Evolutionary conservation across 2,888 invertebrate genomes (phyloP).

Genomic region (Diaphora mendica): DNA sequence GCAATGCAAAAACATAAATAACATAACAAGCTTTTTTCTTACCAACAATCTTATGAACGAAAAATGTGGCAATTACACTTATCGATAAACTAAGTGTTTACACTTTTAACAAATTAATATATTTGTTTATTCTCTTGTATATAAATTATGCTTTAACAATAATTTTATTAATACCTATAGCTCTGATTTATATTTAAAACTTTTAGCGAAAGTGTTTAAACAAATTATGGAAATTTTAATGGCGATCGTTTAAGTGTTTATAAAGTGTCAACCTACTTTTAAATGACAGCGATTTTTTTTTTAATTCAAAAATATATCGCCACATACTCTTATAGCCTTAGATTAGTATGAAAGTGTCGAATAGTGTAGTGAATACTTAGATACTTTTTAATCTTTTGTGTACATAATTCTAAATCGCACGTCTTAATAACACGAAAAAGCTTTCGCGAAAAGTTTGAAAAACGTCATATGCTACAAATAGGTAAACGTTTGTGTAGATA

Average conservation of each 20-base stretch:
- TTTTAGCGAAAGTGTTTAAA: constrained; percentile 55
- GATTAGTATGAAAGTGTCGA: too few species aligned
- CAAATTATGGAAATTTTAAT: constrained; percentile 55
- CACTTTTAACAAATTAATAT: too few species aligned
- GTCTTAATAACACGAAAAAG: neutral
- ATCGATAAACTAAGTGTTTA: too few species aligned
- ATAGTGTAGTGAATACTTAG: too few species aligned
- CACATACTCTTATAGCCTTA: too few species aligned
- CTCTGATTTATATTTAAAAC: constrained; percentile 41
- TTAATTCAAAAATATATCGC: neutral
- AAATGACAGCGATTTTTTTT: constrained; percentile 1
- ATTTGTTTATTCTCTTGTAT: neutral
- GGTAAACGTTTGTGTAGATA: neutral
- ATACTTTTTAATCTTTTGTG: neutral
- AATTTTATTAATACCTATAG: neutral
- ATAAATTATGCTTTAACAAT: neutral
- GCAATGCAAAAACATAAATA: too few species aligned
- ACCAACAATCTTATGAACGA: too few species aligned
- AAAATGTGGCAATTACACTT: too few species aligned
- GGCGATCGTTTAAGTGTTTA: constrained; percentile 40
- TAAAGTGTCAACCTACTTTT: constrained; percentile 22
- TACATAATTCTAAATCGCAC: neutral
- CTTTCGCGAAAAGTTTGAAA: neutral
- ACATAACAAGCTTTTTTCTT: too few species aligned
- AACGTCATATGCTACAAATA: neutral